A percentile compares a stretch with the other conserved stretches of the same genome.
These are phyloP conservation scores for Ammospiza caudacuta DNA, from an alignment of 2,113 vertebrate genomes.

Conservation along the genomic window DNA sequence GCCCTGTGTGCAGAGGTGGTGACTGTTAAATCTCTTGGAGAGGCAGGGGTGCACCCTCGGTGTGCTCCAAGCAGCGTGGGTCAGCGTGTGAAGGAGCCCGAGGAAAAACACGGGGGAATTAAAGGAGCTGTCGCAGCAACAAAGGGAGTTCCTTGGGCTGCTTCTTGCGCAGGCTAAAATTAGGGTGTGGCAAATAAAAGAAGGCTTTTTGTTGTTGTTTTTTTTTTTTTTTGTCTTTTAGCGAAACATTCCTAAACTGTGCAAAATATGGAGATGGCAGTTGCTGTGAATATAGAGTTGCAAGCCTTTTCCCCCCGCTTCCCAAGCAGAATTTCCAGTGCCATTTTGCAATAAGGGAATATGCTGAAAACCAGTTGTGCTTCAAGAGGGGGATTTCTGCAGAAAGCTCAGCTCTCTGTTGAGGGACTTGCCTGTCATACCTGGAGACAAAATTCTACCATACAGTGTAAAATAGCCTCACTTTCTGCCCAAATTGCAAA, in stretches of 20 bases:
- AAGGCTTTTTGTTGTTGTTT: neutral
- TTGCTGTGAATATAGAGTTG: neutral
- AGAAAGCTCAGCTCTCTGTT: neutral
- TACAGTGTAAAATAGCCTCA: neutral
- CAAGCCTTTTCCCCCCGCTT: neutral
- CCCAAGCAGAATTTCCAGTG: neutral
- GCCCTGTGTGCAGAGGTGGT: neutral
- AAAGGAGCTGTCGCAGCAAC: neutral
- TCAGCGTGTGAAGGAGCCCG: neutral
- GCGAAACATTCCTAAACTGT: neutral
- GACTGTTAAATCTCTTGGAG: neutral
- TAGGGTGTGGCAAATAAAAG: neutral
- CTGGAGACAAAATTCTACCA: neutral
- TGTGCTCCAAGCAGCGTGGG: neutral
- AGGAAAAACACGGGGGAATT: neutral
- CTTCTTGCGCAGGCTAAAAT: neutral
- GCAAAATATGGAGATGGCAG: neutral
- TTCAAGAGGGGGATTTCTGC: neutral
- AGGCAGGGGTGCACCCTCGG: accelerated
- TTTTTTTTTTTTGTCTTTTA: neutral
- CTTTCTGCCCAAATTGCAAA: neutral
- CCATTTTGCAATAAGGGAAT: neutral
- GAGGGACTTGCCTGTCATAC: neutral
- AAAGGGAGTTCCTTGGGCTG: neutral
- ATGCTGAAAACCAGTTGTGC: neutral